These are phyloP conservation scores for Corapipo altera DNA, from an alignment of 2,113 vertebrate species.

Conservation along the genomic window DNA sequence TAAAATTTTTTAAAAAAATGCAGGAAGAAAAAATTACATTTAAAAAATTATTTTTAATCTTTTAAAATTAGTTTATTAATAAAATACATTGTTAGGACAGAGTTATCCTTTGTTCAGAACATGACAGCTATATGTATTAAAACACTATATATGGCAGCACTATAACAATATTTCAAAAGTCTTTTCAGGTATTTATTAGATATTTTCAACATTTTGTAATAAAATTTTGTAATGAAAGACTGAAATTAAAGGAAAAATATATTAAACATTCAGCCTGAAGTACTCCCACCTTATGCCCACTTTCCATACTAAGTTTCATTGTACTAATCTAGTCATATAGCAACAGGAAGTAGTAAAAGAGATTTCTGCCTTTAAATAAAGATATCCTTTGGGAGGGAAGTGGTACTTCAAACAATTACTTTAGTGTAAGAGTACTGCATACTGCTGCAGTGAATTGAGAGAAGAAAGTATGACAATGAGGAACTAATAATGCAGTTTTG, in stretches of 20 bases:
- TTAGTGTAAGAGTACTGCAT: background rate
- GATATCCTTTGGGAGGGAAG: background rate
- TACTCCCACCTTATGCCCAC: background rate
- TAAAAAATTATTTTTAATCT: background rate
- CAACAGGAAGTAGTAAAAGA: background rate
- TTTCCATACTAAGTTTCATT: background rate
- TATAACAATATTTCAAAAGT: background rate
- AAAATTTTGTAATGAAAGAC: background rate
- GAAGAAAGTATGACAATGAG: background rate
- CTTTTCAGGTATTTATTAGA: background rate
- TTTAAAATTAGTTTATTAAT: background rate
- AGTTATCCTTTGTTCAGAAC: background rate
- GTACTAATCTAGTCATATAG: background rate
- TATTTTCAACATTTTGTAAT: background rate
- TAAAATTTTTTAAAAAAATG: accelerated
- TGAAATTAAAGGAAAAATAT: background rate
- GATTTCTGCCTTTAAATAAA: background rate
- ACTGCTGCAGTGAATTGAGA: background rate
- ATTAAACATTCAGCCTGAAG: background rate
- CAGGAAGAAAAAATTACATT: background rate
- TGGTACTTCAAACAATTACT: background rate
- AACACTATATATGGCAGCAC: background rate
- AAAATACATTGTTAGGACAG: background rate
- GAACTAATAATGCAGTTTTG: background rate
- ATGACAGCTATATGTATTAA: background rate